Evolutionary conservation across 1,140 invertebrate species (phyloP), one percentile per base, ranked within the genome.

Genomic region (Drosophila baimaii): DNA sequence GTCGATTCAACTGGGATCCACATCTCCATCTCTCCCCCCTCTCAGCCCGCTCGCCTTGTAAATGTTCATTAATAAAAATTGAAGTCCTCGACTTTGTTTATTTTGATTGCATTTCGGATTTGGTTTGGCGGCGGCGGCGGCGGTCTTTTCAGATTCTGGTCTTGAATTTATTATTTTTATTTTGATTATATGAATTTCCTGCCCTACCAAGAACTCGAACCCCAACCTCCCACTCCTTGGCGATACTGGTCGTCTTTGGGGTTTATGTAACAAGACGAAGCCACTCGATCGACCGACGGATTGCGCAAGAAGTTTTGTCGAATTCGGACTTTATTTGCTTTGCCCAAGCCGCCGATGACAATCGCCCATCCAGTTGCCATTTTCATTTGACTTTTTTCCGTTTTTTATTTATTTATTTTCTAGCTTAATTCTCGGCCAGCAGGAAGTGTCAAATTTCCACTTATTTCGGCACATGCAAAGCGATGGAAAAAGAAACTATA

Each of bases 361-460:
- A 56, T 69, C 56, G 65, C 55, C 63, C 75, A 62, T 82, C 79
- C 70, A 88, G 79, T 88, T 76, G 83, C 61, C 77, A 77, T 88
- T 83, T 89, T 80, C 41, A 55, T 71, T 71, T 65, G 71, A 68
- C 59, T 83, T 73, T 29, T 55, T 79, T 84, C 64, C 27, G 37
- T 51, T 81, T 69, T 35, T 70, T 79, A 79, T 79, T 84, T 77
- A 70, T 75, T 83, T 74, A 55, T 72, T 70, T 80, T 58, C 51
- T 63, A 58, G 68, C 51, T 70, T 47, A 25, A n/a, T 71, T 58
- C 39, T 79, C 39, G 62, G 23, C 61, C 46, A 72, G 75, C 84
- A 89, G 83, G 84, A 88, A 88, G 84, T 89, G 57, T 88, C 83
- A 23, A 66, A 70, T 88, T 80, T 75, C 81, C 35, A 58, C 39